A percentile compares a stretch with the other conserved stretches of the same genome.
These are phyloP conservation scores for Hippocampus zosterae DNA, from an alignment of 2,113 vertebrate genomes.

Conservation along the genomic window DNA sequence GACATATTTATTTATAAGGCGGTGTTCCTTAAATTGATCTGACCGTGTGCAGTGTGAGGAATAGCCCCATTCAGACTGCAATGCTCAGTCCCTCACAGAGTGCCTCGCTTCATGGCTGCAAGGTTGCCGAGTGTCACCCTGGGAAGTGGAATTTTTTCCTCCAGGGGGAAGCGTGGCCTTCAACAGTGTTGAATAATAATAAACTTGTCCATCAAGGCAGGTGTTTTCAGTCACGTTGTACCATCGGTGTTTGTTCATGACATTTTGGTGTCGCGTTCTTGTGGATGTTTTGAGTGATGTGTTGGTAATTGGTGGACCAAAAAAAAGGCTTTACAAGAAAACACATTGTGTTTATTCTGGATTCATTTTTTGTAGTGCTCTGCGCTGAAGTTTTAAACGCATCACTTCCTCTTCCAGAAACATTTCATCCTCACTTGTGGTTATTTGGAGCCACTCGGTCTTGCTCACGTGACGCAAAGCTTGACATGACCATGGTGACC, in stretches of 20 bases:
- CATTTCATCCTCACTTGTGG: slow-evolving; percentile 1
- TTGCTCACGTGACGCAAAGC: slow-evolving; percentile 27
- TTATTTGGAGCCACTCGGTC: neutral
- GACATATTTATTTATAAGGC: too few relatives aligned
- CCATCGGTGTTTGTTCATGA: neutral
- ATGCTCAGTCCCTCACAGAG: too few relatives aligned
- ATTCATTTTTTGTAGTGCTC: neutral
- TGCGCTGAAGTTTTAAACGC: neutral
- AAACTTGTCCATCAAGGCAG: neutral
- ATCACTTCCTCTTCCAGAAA: neutral
- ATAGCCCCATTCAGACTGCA: too few relatives aligned
- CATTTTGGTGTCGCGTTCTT: neutral
- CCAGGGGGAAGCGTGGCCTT: too few relatives aligned
- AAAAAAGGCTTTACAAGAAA: neutral
- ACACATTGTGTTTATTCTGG: neutral
- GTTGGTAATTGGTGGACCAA: neutral
- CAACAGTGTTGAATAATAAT: too few relatives aligned
- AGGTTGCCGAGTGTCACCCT: too few relatives aligned
- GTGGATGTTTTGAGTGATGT: neutral
- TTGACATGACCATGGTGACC: neutral
- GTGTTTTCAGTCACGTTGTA: neutral
- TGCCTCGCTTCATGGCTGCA: too few relatives aligned
- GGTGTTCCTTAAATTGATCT: too few relatives aligned
- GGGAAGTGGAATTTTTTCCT: too few relatives aligned
- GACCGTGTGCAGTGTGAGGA: too few relatives aligned